Base-by-base conservation (phyloP, 2,113 vertebrate species). In the Copsychus sechellarum region DNA sequence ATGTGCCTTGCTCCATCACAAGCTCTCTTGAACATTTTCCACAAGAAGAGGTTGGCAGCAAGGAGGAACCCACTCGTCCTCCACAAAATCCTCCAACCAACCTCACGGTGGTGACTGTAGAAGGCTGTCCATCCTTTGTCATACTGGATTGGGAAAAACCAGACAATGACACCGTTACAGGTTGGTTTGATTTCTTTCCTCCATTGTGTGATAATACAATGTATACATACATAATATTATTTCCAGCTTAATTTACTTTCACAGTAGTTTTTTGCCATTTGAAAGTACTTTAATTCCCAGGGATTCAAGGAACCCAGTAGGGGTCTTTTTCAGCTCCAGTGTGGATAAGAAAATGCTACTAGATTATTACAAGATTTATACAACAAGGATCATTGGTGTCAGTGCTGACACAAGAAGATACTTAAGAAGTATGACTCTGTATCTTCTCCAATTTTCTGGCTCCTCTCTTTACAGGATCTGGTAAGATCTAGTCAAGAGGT, bases 1-100 rank as follows among this genome's bases (percentile, higher is more conserved):
- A 98, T 33, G 98, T 98, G 60, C 99, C 99, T 6, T 99, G 99
- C 94, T 99, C 99, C 53, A 99, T 99, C 97, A 99, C 99, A 17
- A 97, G 98, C 51, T 98, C 99, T 11, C 93, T 99, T 25, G 93
- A 98, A 70, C 97, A 98, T 90, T 99, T 99, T 94, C 98, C 98
- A 9, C 97, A 98, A 98, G 98, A 98, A 88, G 99, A 99, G 47
- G 90, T 6, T n/a, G 87, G 83, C 14, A 88, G 38, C 31, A 98
- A 98, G 62, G 97, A 97, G 83, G 98, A 98, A 26, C 98, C 98
- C 78, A 98, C 98, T 21, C 98, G 86, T 57, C 98, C 99, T 64
- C 99, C 99, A 1, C 98, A 98, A 56, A 96, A 98, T 38, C 98
- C 99, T 47, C 99, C 99, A 29, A 98, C 99, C 74, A 99, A 99